Conservation (phyloP, 2,113 vertebrate genomes). For the Siniperca chuatsi region DNA sequence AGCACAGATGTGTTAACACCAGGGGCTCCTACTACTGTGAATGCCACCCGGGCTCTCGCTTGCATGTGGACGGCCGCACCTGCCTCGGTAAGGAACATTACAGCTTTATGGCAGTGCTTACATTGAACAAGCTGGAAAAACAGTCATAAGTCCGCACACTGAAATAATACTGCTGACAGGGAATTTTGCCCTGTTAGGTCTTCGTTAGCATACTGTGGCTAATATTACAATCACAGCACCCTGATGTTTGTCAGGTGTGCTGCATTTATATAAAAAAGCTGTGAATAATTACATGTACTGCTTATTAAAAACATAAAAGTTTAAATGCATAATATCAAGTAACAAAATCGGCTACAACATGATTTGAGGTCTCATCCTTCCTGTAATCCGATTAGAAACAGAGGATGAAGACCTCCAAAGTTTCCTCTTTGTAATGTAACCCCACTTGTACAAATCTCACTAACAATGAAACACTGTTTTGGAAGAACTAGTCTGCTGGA, state of each 20-base stretch:
- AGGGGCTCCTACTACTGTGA: constrained; percentile 91
- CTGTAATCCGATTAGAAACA: constrained; percentile 19
- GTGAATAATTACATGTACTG: neutral
- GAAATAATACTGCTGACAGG: neutral
- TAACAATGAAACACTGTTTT: constrained; percentile 40
- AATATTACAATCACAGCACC: neutral
- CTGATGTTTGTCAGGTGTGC: neutral
- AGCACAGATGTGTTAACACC: constrained; percentile 95
- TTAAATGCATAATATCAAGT: neutral
- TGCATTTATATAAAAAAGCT: neutral
- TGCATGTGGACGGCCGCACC: constrained; percentile 92
- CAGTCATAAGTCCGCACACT: neutral
- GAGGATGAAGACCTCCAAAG: neutral
- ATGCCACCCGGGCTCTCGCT: constrained; percentile 89
- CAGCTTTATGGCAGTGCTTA: neutral
- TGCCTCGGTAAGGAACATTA: constrained; percentile 89
- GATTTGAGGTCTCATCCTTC: constrained; percentile 21
- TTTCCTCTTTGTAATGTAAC: constrained; percentile 7
- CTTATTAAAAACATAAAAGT: neutral
- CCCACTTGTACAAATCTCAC: constrained; percentile 17
- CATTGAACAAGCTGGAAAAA: neutral
- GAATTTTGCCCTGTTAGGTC: neutral
- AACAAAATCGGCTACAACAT: neutral
- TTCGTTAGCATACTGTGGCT: neutral
- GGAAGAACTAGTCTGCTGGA: constrained; percentile 2